phyloP scores from a whole-genome alignment of 1,140 invertebrate genomes.

The Condylostylus longicornis region DNA sequence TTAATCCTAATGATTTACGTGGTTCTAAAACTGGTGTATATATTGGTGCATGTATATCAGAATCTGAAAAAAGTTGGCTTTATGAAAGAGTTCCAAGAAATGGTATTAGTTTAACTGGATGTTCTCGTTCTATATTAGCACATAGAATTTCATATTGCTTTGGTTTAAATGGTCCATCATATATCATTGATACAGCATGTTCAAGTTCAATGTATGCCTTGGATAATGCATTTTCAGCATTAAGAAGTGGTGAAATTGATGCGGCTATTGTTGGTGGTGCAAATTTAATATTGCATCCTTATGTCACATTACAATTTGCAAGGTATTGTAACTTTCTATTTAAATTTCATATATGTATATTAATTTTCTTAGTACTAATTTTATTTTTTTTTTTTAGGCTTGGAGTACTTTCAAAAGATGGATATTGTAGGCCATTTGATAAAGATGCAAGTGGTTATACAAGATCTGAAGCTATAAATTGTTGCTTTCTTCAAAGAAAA shows the following conservation, averaged over 20 bases:
- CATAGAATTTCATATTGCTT: constrained; percentile 72
- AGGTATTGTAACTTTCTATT: constrained; percentile 24
- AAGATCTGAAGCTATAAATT: constrained; percentile 59
- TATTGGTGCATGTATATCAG: constrained; percentile 59
- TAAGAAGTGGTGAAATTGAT: constrained; percentile 65
- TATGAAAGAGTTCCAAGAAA: constrained; percentile 44
- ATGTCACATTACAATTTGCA: constrained; percentile 68
- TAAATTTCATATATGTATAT: neutral
- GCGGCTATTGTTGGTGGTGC: constrained; percentile 73
- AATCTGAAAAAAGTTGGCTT: constrained; percentile 53
- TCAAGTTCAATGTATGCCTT: constrained; percentile 76
- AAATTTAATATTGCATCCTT: constrained; percentile 74
- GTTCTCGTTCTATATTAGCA: constrained; percentile 78
- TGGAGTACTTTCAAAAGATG: constrained; percentile 73
- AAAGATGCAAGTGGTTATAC: constrained; percentile 59
- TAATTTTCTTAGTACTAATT: neutral
- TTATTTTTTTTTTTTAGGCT: constrained; percentile 36
- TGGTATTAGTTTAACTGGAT: constrained; percentile 57
- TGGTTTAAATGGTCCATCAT: constrained; percentile 59
- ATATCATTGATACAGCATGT: constrained; percentile 76
- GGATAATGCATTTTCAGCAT: constrained; percentile 62
- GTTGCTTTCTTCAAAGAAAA: constrained; percentile 66
- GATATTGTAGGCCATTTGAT: constrained; percentile 82
- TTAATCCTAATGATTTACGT: constrained; percentile 36
- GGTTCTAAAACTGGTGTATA: constrained; percentile 65